These are phyloP conservation scores for Phalacrocorax brasilianus DNA, from an alignment of 2,113 vertebrate species.

Conservation along the genomic window DNA sequence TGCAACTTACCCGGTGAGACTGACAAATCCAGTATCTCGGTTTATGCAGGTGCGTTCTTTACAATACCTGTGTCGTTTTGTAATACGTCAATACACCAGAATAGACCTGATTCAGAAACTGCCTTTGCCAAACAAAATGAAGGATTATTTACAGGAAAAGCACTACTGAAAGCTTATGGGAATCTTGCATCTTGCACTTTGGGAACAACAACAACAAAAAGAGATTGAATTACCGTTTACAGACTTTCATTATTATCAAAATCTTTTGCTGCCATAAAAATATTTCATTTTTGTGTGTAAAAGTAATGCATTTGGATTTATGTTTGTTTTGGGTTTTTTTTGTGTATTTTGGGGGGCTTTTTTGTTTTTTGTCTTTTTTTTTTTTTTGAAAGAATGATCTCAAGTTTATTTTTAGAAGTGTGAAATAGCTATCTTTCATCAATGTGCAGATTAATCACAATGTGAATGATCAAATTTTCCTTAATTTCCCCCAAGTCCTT, in stretches of 20 bases:
- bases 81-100: conserved; percentile 96
- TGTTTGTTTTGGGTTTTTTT: conserved; percentile 20
- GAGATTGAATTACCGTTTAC: conserved; percentile 89
- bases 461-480: conserved; percentile 79
- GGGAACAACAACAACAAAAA: conserved; percentile 82
- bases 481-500: conserved; percentile 69
- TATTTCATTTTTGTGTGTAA: conserved; percentile 75
- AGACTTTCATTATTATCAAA: conserved; percentile 79
- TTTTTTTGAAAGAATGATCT: conserved; percentile 66
- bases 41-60: conserved; percentile 99
- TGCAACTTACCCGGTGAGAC: conserved; percentile 93
- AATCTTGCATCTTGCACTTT: conserved; percentile 93
- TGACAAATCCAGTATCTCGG: conserved; percentile 94
- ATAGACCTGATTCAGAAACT: conserved; percentile 99
- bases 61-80: conserved; percentile 98
- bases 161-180: conserved; percentile 92
- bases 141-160: conserved; percentile 99
- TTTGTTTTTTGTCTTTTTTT: conserved; percentile 5
- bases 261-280: conserved; percentile 81
- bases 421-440: conserved; percentile 76
- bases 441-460: conserved; percentile 79
- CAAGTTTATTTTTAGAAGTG: conserved; percentile 69
- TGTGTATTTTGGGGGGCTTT: conserved; percentile 40
- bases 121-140: conserved; percentile 99
- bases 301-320: conserved; percentile 60